Conservation (phyloP, 64 coral and sea anemone genomes). For the Orbicella faveolata region DNA sequence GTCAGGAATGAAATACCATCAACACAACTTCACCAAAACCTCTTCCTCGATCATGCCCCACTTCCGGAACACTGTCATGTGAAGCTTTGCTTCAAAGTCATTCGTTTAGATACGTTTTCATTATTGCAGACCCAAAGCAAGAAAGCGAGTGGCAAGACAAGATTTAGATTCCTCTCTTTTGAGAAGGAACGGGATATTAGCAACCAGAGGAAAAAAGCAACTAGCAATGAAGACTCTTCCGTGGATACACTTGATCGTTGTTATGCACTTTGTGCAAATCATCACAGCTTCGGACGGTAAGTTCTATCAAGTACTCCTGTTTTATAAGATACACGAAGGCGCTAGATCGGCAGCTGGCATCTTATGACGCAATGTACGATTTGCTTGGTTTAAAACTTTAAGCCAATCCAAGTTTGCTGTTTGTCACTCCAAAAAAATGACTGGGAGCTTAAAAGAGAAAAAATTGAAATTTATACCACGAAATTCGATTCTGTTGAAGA, state of each 20-base stretch:
- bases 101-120: neutral
- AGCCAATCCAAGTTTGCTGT: no score
- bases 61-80: neutral
- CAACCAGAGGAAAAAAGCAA: constrained; percentile 58
- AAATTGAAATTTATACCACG: no score
- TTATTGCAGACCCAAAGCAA: neutral
- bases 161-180: constrained; percentile 10
- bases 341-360: no score
- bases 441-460: no score
- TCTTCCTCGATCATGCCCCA: neutral
- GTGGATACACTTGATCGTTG: neutral
- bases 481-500: no score
- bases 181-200: neutral
- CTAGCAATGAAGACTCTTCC: constrained; percentile 45
- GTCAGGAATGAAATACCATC: neutral
- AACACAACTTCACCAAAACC: constrained; percentile 6
- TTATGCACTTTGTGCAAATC: neutral
- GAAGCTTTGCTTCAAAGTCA: neutral
- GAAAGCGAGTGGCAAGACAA: neutral
- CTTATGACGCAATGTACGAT: no score
- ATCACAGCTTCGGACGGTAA: constrained; percentile 8
- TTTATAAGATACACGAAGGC: neutral
- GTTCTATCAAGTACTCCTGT: neutral
- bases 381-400: no score
- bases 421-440: no score